Evolutionary conservation across 2,113 vertebrate genomes (phyloP), one percentile per base, ranked within the genome.

Genomic region (Piaya cayana): DNA sequence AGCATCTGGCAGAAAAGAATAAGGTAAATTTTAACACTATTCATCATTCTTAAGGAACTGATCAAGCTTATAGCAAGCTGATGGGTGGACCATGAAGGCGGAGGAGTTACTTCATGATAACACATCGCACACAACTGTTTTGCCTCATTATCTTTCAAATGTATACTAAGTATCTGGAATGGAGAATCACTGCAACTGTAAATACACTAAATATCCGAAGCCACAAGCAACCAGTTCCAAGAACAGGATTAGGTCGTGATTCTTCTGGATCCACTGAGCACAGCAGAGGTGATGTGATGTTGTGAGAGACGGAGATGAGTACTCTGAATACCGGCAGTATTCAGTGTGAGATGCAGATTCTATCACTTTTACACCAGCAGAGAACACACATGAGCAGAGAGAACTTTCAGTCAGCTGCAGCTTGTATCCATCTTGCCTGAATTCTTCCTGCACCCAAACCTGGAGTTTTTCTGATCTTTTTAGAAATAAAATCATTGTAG

Each of bases 21-120:
- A 58, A 16, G 25, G 79, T 64, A 88, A 49, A 78, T 94, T 93
- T 91, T 92, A 68, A 59, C 64, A 14, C 65, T 87, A 93, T 95
- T 95, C 58, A 89, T 93, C 95, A 87, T 84, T 85, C 89, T 89
- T 93, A 89, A 95, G 62, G 91, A 93, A 87, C 69, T 76, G 81
- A 93, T 84, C 77, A 95, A 87, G 93, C 92, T 91, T 49, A 69
- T 8, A 82, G 77, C 49, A 62, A 91, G 58, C 47, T 93, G 56
- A 39, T 58, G 92, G 42, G 88, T 47, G 43, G 62, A 75, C 62
- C 64, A 4, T 39, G 45, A 84, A 65, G 84, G 49, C 29, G 39
- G 67, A 26, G 20, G 71, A 68, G 11, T 60, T 88, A 59, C 23
- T 81, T 74, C 4, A 2, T 55, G 37, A 25, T 52, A 75, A 64